A percentile compares a stretch with the other conserved stretches of the same genome.
Conservation (phyloP, 2,113 vertebrate genomes). For the Amphiprion ocellaris region DNA sequence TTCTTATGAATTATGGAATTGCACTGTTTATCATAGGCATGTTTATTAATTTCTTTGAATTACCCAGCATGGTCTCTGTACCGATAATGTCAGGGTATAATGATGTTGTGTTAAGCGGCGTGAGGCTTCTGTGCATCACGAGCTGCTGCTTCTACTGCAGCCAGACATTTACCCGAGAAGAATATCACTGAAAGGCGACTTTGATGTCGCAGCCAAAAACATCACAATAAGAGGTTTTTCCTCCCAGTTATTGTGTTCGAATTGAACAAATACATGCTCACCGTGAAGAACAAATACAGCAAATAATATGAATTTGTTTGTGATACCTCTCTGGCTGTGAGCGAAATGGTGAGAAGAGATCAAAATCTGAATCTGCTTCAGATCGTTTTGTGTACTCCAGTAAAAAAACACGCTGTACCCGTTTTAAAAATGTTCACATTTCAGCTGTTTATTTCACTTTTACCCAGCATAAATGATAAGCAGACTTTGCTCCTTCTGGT, state of each 20-base stretch:
- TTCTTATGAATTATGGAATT: not conserved
- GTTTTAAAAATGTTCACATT: not conserved
- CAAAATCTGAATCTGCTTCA: slow-evolving; percentile 10
- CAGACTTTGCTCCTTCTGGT: not conserved
- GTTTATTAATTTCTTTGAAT: slow-evolving; percentile 17
- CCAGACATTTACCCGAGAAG: slow-evolving; percentile 15
- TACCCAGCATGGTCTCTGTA: not conserved
- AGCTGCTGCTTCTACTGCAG: slow-evolving; percentile 10
- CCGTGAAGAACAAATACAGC: not conserved
- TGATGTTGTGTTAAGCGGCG: slow-evolving; percentile 25
- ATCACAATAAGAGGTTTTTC: not conserved
- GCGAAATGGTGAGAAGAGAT: not conserved
- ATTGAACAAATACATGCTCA: not conserved
- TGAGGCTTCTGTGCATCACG: slow-evolving; percentile 5
- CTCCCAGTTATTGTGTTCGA: not conserved
- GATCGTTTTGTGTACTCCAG: not conserved
- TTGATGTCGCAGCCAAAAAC: slow-evolving; percentile 16
- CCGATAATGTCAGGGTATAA: slow-evolving; percentile 5
- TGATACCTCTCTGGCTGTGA: not conserved
- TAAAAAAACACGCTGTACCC: too few relatives aligned
- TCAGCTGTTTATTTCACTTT: slow-evolving; percentile 1
- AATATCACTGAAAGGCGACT: not conserved
- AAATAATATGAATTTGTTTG: not conserved
- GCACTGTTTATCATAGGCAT: not conserved
- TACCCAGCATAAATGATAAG: not conserved